phyloP scores from a whole-genome alignment of 1,140 invertebrate species.

The Anagrus nilaparvatae region DNA sequence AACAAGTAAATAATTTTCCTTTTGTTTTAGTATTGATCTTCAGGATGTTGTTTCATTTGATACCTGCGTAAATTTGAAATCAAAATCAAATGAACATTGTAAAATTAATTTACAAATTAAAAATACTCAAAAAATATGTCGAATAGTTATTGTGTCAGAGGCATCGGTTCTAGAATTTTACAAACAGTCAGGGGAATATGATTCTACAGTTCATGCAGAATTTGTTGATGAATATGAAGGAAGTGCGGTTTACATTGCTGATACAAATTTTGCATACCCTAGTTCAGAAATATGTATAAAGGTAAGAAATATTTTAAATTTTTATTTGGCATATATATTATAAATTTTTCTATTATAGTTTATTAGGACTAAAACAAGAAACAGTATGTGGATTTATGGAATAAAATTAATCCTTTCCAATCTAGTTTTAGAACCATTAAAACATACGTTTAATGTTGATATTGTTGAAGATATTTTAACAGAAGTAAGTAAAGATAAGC shows the following conservation, averaged over 20 bases:
- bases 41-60: constrained; percentile 32
- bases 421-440: constrained; percentile 13
- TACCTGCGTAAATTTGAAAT: constrained; percentile 30
- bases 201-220: constrained; percentile 32
- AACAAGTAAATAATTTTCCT: constrained; percentile 14
- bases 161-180: constrained; percentile 39
- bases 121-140: constrained; percentile 30
- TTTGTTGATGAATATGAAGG: constrained; percentile 38
- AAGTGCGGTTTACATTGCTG: constrained; percentile 31
- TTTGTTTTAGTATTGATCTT: constrained; percentile 26
- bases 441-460: constrained; percentile 26
- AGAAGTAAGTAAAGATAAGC: constrained; percentile 17
- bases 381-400: constrained; percentile 38
- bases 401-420: constrained; percentile 32
- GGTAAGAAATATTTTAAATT: constrained; percentile 22
- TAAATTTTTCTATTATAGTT: constrained; percentile 30
- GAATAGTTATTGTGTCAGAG: constrained; percentile 35
- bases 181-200: constrained; percentile 39
- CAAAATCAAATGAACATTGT: constrained; percentile 27
- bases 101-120: constrained; percentile 31
- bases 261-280: constrained; percentile 27
- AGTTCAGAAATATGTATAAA: constrained; percentile 37
- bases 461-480: constrained; percentile 25
- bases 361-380: constrained; percentile 33
- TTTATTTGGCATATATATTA: constrained; percentile 10